These are phyloP conservation scores for Sandelia bainsii DNA, from an alignment of 2,797 vertebrate species.

Conservation along the genomic window DNA sequence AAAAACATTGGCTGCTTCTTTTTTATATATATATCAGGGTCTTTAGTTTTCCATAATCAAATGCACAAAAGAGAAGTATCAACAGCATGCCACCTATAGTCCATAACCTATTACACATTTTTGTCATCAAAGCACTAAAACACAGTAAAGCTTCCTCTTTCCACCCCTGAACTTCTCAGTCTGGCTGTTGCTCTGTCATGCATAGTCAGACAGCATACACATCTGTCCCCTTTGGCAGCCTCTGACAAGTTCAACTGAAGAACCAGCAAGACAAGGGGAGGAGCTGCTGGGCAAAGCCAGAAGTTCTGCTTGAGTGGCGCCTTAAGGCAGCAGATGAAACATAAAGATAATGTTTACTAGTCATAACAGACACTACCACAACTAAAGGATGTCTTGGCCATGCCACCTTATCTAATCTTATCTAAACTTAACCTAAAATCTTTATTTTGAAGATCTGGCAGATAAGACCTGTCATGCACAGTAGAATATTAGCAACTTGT, in stretches of 20 bases:
- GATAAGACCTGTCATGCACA: slow-evolving; percentile 23
- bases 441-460: slow-evolving; percentile 29
- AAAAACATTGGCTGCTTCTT: background rate
- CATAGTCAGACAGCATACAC: slow-evolving; percentile 59
- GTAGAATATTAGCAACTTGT: slow-evolving; percentile 29
- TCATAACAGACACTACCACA: slow-evolving; percentile 54
- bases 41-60: background rate
- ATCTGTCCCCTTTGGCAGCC: slow-evolving; percentile 71
- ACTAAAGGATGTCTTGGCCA: slow-evolving; percentile 14
- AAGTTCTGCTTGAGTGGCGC: slow-evolving; percentile 53
- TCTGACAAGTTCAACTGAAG: slow-evolving; percentile 69
- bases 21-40: too few species aligned
- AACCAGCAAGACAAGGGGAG: slow-evolving; percentile 60
- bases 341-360: slow-evolving; percentile 47
- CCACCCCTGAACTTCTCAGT: slow-evolving; percentile 29
- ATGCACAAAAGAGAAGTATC: background rate
- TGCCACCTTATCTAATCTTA: slow-evolving; percentile 40
- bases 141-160: slow-evolving; percentile 27
- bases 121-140: slow-evolving; percentile 19
- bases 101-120: background rate
- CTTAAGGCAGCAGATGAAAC: slow-evolving; percentile 69
- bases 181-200: slow-evolving; percentile 52
- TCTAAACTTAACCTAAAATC: background rate
- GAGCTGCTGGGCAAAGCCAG: slow-evolving; percentile 51
- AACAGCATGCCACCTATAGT: background rate